Evolutionary conservation across 2,888 invertebrate genomes (phyloP).

Genomic region (Xanthorhoe spadicearia): DNA sequence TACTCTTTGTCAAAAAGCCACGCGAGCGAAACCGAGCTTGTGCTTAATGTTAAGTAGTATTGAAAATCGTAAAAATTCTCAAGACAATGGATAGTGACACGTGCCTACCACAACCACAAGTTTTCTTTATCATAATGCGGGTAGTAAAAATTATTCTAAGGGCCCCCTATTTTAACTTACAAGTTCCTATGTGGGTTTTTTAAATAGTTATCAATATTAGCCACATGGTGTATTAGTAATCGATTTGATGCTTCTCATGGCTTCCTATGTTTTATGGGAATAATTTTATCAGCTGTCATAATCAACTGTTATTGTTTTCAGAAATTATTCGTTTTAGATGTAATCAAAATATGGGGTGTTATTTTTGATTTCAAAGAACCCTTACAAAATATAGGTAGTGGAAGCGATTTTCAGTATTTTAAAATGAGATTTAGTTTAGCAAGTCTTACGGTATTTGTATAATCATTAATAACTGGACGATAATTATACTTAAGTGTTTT

Average conservation of each 20-base stretch:
- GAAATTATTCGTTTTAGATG: slow-evolving; percentile 9
- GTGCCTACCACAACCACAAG: slow-evolving; percentile 26
- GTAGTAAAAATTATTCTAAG: slow-evolving; percentile 46
- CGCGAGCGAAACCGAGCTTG: no score
- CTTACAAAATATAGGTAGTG: background rate
- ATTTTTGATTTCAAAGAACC: background rate
- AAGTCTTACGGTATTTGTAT: no score
- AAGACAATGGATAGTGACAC: slow-evolving; percentile 20
- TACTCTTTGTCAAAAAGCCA: no score
- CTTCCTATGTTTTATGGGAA: slow-evolving; percentile 14
- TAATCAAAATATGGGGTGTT: background rate
- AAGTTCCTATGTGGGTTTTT: slow-evolving; percentile 62
- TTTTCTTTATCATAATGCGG: slow-evolving; percentile 56
- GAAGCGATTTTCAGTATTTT: background rate
- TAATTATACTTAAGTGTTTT: no score
- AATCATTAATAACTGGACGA: no score
- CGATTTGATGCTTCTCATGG: slow-evolving; percentile 45
- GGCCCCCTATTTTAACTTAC: slow-evolving; percentile 66
- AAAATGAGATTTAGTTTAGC: no score
- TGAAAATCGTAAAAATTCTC: slow-evolving; percentile 6
- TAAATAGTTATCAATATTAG: slow-evolving; percentile 57
- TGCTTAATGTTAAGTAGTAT: background rate
- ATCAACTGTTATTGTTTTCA: slow-evolving; percentile 11
- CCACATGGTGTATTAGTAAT: slow-evolving; percentile 48
- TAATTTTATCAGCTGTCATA: slow-evolving; percentile 33